These are phyloP conservation scores for Sisyra nigra DNA, from an alignment of 2,888 invertebrate species.

Conservation along the genomic window DNA sequence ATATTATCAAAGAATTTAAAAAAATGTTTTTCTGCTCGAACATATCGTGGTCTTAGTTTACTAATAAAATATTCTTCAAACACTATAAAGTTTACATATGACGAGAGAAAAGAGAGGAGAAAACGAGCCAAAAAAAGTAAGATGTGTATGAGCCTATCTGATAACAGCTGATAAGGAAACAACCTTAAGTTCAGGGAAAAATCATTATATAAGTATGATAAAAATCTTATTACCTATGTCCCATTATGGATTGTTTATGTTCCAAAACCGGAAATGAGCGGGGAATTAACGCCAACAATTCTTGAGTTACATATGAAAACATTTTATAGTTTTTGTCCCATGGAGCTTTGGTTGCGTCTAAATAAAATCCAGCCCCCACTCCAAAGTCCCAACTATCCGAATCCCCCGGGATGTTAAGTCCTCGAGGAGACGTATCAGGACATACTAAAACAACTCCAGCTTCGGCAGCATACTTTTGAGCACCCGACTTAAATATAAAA, in stretches of 20 bases:
- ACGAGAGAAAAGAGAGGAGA: too few relatives aligned
- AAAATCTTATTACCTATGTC: slow-evolving; percentile 57
- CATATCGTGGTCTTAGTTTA: too few relatives aligned
- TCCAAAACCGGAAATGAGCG: slow-evolving; percentile 51
- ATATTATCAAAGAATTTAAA: too few relatives aligned
- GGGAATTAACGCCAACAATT: slow-evolving; percentile 60
- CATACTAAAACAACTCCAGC: slow-evolving; percentile 76
- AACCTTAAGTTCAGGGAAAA: too few relatives aligned
- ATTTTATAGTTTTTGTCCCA: slow-evolving; percentile 90
- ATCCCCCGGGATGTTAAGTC: slow-evolving; percentile 77
- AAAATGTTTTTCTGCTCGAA: too few relatives aligned
- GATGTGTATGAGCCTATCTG: too few relatives aligned
- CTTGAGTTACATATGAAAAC: slow-evolving; percentile 86
- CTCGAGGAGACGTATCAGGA: slow-evolving; percentile 93
- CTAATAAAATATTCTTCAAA: too few relatives aligned
- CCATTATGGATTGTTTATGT: slow-evolving; percentile 58
- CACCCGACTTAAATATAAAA: slow-evolving; percentile 90
- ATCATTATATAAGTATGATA: too few relatives aligned
- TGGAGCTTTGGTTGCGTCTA: slow-evolving; percentile 80
- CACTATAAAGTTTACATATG: too few relatives aligned
- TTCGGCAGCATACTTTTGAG: slow-evolving; percentile 77
- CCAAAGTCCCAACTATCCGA: slow-evolving; percentile 92
- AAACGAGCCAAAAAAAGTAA: too few relatives aligned
- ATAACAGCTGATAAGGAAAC: too few relatives aligned
- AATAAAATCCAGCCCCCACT: slow-evolving; percentile 86